Evolutionary conservation across 2,113 vertebrate genomes (phyloP).

Genomic region (Riparia riparia): DNA sequence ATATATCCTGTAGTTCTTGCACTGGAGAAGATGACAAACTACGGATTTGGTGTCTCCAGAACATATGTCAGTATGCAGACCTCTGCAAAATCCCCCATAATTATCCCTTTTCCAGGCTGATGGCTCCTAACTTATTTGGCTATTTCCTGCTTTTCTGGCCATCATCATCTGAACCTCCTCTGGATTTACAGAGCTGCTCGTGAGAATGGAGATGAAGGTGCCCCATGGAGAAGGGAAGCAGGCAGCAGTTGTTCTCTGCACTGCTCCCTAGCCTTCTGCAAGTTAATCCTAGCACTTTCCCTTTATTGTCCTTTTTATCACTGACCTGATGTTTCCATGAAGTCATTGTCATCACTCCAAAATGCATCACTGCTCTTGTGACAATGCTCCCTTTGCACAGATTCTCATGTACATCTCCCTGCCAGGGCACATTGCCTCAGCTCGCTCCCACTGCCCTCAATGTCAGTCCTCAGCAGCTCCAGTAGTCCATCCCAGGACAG

Average conservation of each 20-base stretch:
- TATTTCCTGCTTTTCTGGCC: not conserved
- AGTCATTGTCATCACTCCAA: not conserved
- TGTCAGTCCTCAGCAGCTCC: not conserved
- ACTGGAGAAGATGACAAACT: not conserved
- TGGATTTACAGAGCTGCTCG: not conserved
- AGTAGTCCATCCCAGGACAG: not conserved
- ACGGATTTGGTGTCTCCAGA: not conserved
- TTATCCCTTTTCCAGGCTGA: not conserved
- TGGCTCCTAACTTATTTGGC: not conserved
- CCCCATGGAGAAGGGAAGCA: not conserved
- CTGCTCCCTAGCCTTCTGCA: not conserved
- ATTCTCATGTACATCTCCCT: not conserved
- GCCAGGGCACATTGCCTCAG: fast-evolving
- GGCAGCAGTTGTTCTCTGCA: not conserved
- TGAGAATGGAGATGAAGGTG: not conserved
- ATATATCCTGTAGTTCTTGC: not conserved
- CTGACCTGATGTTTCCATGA: not conserved
- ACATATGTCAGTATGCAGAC: fast-evolving
- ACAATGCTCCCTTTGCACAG: fast-evolving
- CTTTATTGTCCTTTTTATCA: not conserved
- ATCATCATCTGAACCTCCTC: not conserved
- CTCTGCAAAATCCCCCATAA: not conserved
- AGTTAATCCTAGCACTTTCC: not conserved
- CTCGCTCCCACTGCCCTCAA: not conserved
- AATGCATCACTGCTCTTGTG: not conserved